Conservation (phyloP, 2,113 vertebrate genomes). For the Paramormyrops kingsleyae region DNA sequence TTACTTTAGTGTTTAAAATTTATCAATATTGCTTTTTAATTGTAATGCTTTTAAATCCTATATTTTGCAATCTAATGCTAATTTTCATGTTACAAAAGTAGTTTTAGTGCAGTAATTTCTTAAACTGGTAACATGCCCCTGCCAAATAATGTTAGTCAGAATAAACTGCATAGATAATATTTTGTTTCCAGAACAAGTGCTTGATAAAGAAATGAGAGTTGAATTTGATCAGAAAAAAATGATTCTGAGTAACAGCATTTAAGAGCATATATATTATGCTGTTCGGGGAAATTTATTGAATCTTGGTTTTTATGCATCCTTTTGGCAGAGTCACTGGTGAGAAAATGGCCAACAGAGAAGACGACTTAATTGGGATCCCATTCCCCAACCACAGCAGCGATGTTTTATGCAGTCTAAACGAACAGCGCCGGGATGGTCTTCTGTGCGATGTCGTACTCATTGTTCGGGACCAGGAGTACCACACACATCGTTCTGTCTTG, state of each 20-base stretch:
- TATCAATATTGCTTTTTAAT: neutral
- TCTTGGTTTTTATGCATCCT: constrained; percentile 15
- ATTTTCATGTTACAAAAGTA: neutral
- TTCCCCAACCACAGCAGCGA: constrained; percentile 99
- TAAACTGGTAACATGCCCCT: neutral
- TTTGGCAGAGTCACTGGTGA: constrained; percentile 62
- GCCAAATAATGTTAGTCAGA: neutral
- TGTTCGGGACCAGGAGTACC: constrained; percentile 89
- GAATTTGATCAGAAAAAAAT: neutral
- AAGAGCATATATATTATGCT: neutral
- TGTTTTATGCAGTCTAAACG: constrained; percentile 85
- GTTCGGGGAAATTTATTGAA: neutral
- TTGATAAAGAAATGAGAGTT: neutral
- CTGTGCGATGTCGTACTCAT: constrained; percentile 94
- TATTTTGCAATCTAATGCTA: neutral
- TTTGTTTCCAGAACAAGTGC: neutral
- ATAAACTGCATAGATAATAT: neutral
- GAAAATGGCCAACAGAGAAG: constrained; percentile 87
- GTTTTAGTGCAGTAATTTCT: neutral
- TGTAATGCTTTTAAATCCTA: neutral
- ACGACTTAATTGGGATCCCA: constrained; percentile 95
- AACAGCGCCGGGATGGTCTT: constrained; percentile 84
- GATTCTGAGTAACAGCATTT: neutral
- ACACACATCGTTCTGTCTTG: constrained; percentile 87
- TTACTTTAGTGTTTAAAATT: neutral